phyloP scores from a whole-genome alignment of 2,888 invertebrate species.

The Dioctria rufipes region DNA sequence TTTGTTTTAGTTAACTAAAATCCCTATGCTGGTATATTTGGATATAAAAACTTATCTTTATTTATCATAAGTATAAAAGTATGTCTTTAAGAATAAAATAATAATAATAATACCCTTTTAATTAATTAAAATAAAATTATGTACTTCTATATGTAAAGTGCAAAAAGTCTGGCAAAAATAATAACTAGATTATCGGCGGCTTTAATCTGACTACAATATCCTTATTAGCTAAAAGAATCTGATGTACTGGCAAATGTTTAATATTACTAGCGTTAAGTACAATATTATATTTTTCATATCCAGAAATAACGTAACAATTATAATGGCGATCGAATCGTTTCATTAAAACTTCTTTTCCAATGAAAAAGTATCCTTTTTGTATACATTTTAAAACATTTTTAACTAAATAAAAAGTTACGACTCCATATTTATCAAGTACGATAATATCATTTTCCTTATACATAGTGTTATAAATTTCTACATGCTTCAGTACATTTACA shows the following conservation, averaged over 20 bases:
- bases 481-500: neutral
- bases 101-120: no score
- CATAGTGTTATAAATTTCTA: conserved; percentile 6
- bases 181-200: neutral
- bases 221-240: neutral
- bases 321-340: conserved; percentile 1
- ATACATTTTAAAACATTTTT: neutral
- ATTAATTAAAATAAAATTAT: no score
- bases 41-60: neutral
- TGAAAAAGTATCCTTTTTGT: neutral
- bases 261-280: neutral
- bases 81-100: neutral
- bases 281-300: neutral
- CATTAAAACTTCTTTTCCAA: neutral
- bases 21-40: neutral
- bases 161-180: neutral
- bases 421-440: neutral
- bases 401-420: neutral
- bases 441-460: conserved; percentile 4
- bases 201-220: neutral
- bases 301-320: neutral
- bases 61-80: neutral
- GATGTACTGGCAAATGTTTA: neutral
- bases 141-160: neutral
- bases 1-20: no score